Percentiles rank a stretch among this genome's conserved stretches.
These are phyloP conservation scores for Sebastes schlegelii DNA, from an alignment of 2,113 vertebrate genomes.

Conservation along the genomic window DNA sequence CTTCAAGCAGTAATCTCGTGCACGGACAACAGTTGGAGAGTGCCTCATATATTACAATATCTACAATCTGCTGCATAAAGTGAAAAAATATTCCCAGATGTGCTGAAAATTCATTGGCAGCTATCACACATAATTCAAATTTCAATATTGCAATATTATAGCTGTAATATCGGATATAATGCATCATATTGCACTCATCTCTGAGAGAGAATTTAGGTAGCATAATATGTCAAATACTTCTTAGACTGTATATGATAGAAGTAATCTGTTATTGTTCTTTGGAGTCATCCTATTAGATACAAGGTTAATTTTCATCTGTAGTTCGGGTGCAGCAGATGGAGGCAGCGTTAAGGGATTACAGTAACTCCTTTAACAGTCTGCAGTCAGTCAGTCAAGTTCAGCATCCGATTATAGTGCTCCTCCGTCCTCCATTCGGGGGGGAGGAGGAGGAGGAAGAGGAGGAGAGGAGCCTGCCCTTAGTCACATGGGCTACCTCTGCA, in stretches of 20 bases:
- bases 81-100: background rate
- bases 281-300: background rate
- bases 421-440: slow-evolving; percentile 43
- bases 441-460: slow-evolving; percentile 34
- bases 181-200: background rate
- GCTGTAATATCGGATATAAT: background rate
- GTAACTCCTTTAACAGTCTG: slow-evolving; percentile 76
- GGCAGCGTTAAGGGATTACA: slow-evolving; percentile 79
- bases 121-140: background rate
- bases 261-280: slow-evolving; percentile 21
- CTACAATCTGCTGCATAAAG: slow-evolving; percentile 1
- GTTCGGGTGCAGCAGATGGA: slow-evolving; percentile 69
- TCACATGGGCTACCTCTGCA: slow-evolving; percentile 71
- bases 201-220: background rate
- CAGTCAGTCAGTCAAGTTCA: slow-evolving; percentile 59
- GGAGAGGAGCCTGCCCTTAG: slow-evolving; percentile 37
- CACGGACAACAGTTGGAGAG: background rate
- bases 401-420: slow-evolving; percentile 65
- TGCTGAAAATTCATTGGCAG: background rate
- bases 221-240: slow-evolving; percentile 3
- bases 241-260: background rate
- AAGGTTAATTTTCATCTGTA: slow-evolving; percentile 28
- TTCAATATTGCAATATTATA: background rate
- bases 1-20: background rate
- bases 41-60: background rate